A percentile compares a stretch with the other conserved stretches of the same genome.
These are phyloP conservation scores for Pyrrhia umbra DNA, from an alignment of 2,888 invertebrate genomes.

Conservation along the genomic window DNA sequence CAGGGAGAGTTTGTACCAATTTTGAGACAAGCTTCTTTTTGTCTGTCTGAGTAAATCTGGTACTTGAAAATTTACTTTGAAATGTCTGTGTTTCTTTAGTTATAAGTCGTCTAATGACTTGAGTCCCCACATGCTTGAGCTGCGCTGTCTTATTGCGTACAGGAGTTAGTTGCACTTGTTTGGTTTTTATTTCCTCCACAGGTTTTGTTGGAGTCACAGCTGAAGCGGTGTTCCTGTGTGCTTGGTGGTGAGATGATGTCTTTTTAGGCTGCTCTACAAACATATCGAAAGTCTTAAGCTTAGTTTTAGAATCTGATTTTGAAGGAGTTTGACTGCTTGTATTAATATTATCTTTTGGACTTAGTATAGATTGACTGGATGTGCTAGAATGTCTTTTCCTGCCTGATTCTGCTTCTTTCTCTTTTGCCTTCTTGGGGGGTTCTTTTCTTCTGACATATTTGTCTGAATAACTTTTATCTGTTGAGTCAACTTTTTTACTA, in stretches of 20 bases:
- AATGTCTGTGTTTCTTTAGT: constrained; percentile 77
- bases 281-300: constrained; percentile 83
- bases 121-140: constrained; percentile 70
- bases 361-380: constrained; percentile 76
- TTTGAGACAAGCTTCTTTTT: constrained; percentile 65
- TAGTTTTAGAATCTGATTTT: constrained; percentile 77
- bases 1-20: constrained; percentile 77
- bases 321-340: constrained; percentile 61
- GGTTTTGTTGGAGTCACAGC: constrained; percentile 62
- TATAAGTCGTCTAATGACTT: constrained; percentile 70
- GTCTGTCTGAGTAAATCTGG: constrained; percentile 75
- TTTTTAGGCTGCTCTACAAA: constrained; percentile 81
- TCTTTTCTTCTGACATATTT: constrained; percentile 86
- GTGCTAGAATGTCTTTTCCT: constrained; percentile 73
- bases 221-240: constrained; percentile 79
- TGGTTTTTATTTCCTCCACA: constrained; percentile 65
- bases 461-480: constrained; percentile 78
- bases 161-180: constrained; percentile 58
- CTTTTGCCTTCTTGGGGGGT: constrained; percentile 68
- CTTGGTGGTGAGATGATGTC: constrained; percentile 72
- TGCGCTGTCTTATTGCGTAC: constrained; percentile 60
- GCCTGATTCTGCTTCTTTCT: constrained; percentile 66
- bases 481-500: constrained; percentile 65
- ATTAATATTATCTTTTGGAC: constrained; percentile 74
- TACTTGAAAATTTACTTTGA: constrained; percentile 59